Evolutionary conservation across 2,888 invertebrate species (phyloP), one percentile per base, ranked within the genome.

Genomic region (Spicauda simplicius): DNA sequence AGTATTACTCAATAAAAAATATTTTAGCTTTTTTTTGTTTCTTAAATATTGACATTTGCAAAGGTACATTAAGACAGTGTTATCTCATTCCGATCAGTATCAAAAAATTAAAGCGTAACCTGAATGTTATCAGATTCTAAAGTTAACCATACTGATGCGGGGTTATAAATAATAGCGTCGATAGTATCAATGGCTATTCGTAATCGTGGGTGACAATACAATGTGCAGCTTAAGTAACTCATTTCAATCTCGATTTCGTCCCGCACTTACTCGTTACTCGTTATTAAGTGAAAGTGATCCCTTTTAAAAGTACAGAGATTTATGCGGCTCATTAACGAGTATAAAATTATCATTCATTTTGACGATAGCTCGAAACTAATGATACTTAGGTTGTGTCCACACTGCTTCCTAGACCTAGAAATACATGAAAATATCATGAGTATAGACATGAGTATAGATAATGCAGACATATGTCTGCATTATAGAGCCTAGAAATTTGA

Each of bases 211-310:
- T 65, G 68, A 68, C 71, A 70, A 67, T 62, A 69, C 69, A 70
- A 71, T 71, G 69, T 69, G 63, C 71, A 72, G 72, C 71, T 73
- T 71, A 71, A 71, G 71, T 75, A 74, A 77, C 77, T 77, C 71
- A 77, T 77, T 77, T 74, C 73, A 74, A 76, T 77, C 76, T 79
- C 77, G 77, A 79, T 81, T 78, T 80, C 78, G 74, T 78, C 77
- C 73, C 76, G 75, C 72, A 72, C 74, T 77, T 77, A 76, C 72
- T 72, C 70, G 57, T 52, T 59, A 48, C 48, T 48, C 48, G 53
- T 53, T 62, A 37, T 53, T 8, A 18, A 80, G 82, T 80, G 83
- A 84, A 84, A 84, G 83, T 82, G 80, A 82, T 80, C 79, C 78
- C 78, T 82, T 71, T 80, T 78, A 76, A 74, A 75, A 75, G 76